phyloP scores from a whole-genome alignment of 2,113 vertebrate genomes.

The Vireo altiloquus region DNA sequence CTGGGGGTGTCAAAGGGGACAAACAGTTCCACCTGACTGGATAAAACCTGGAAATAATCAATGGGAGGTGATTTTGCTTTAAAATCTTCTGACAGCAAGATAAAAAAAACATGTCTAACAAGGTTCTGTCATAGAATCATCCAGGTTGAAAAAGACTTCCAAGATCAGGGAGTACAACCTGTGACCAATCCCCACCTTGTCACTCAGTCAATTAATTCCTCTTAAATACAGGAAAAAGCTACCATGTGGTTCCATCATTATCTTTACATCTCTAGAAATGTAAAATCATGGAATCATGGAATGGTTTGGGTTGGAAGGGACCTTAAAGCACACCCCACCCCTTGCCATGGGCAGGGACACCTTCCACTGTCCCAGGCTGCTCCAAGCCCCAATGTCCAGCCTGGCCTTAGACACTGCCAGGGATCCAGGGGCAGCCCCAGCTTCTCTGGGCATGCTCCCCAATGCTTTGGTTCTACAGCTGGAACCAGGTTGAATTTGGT shows the following conservation, averaged over 20 bases:
- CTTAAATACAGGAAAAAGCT: not conserved
- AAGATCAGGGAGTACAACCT: not conserved
- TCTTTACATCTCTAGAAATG: not conserved
- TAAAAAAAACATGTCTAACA: not conserved
- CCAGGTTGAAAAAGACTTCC: not conserved
- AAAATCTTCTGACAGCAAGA: not conserved
- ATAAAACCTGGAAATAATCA: not conserved
- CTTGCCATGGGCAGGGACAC: not conserved
- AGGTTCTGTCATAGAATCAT: not conserved
- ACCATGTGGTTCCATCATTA: not conserved
- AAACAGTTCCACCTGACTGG: not conserved
- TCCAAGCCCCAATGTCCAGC: not conserved
- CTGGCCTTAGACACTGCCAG: not conserved
- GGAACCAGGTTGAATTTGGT: not conserved
- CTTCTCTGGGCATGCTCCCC: not conserved
- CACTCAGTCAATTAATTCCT: not conserved
- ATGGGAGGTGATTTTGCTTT: not conserved
- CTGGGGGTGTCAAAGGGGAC: not conserved
- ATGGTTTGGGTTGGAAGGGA: not conserved
- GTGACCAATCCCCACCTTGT: not conserved
- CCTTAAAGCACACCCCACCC: not conserved
- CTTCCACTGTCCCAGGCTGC: fast-evolving
- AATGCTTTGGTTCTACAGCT: not conserved
- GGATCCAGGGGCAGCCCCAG: not conserved
- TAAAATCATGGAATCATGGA: not conserved